phyloP scores from a whole-genome alignment of 2,797 vertebrate genomes.

The Phrynocephalus guinanensis region DNA sequence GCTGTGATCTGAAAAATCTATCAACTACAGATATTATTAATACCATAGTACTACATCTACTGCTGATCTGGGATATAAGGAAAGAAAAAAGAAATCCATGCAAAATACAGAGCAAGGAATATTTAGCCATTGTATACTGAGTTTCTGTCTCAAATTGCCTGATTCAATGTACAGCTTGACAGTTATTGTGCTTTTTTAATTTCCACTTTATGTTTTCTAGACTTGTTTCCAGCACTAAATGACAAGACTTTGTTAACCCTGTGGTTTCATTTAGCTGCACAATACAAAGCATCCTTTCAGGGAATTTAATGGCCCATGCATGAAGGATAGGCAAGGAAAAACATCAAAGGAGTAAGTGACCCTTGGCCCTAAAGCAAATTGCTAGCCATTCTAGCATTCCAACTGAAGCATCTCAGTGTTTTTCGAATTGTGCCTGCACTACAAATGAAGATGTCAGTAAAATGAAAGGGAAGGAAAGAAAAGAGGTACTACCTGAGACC shows the following conservation, averaged over 20 bases:
- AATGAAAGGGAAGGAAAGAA: not conserved
- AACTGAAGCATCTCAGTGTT: conserved; percentile 39
- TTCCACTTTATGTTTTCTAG: conserved; percentile 38
- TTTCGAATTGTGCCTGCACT: conserved; percentile 35
- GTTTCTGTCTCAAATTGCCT: not conserved
- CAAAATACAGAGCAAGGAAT: conserved; percentile 21
- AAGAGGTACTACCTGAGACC: conserved; percentile 30
- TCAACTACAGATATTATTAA: not conserved
- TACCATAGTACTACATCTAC: not conserved
- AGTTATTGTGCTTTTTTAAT: not conserved
- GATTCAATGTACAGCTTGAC: conserved; percentile 8
- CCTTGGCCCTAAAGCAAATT: conserved; percentile 62
- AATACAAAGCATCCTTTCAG: conserved; percentile 50
- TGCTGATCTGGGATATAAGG: not conserved
- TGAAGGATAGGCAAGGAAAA: conserved; percentile 61
- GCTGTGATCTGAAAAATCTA: conserved; percentile 13
- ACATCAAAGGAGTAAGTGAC: conserved; percentile 67
- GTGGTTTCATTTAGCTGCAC: conserved; percentile 59
- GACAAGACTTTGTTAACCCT: conserved; percentile 51
- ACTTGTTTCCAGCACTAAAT: conserved; percentile 54
- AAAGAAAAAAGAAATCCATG: not conserved
- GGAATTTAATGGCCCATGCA: conserved; percentile 68
- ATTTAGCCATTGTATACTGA: conserved; percentile 29
- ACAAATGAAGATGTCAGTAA: conserved; percentile 24
- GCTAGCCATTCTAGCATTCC: conserved; percentile 53